Percentiles rank a stretch among this genome's conserved stretches.
phyloP scores from a whole-genome alignment of 2,113 vertebrate species.

The Microtus montanus region DNA sequence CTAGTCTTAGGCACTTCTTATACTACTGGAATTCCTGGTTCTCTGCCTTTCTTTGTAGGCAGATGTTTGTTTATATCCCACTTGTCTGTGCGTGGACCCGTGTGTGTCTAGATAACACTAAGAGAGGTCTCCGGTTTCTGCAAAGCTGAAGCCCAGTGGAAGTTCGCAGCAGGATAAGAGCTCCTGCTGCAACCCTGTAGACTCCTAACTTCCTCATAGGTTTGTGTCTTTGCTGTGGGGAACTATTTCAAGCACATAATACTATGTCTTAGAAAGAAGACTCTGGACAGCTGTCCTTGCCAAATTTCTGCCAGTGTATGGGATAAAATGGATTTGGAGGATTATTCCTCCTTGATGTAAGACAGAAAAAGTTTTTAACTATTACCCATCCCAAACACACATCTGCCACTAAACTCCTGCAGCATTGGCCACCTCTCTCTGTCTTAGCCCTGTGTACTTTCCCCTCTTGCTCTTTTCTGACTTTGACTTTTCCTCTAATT shows the following conservation, averaged over 20 bases:
- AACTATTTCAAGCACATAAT: background rate
- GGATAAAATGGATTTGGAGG: background rate
- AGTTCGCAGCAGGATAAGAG: background rate
- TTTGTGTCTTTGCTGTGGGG: background rate
- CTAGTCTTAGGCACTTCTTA: background rate
- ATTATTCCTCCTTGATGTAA: background rate
- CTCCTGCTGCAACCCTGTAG: background rate
- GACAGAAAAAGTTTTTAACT: background rate
- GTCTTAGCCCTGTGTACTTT: background rate
- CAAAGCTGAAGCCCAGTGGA: accelerated
- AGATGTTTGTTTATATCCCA: background rate
- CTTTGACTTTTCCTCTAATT: background rate
- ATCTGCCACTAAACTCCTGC: background rate
- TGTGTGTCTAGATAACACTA: background rate
- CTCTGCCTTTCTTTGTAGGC: background rate
- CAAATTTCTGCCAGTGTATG: background rate
- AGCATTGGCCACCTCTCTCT: background rate
- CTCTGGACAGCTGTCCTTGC: background rate
- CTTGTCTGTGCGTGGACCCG: background rate
- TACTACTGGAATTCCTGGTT: background rate
- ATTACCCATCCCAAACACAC: no score
- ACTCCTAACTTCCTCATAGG: background rate
- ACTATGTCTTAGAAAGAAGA: background rate
- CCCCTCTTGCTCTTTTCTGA: background rate
- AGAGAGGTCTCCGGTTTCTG: no score